Percentiles rank a stretch among this genome's conserved stretches.
phyloP scores from a whole-genome alignment of 2,113 vertebrate genomes.

The Todiramphus chloris region DNA sequence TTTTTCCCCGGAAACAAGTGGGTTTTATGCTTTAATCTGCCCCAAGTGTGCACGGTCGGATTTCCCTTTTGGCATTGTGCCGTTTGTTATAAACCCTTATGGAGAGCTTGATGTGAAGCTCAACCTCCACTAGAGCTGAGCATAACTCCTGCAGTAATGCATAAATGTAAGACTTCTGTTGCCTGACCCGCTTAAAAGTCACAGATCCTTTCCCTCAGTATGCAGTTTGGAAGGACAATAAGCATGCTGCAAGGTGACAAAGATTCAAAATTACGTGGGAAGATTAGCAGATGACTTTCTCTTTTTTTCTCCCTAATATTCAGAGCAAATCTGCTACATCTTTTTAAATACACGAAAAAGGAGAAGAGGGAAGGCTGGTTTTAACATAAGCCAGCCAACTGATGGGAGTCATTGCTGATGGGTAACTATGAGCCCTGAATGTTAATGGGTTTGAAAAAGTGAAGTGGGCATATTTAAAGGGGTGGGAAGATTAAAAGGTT shows the following conservation, averaged over 20 bases:
- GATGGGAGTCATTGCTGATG: not conserved
- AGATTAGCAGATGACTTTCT: not conserved
- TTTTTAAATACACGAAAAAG: not conserved
- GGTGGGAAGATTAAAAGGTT: constrained; percentile 33
- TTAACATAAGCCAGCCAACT: not conserved
- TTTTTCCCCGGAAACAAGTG: not conserved
- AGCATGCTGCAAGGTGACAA: not conserved
- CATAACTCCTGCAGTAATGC: not conserved
- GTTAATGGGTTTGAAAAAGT: not conserved
- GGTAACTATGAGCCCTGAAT: not conserved
- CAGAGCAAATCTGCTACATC: not conserved
- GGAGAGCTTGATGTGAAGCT: not conserved
- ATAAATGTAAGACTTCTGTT: not conserved
- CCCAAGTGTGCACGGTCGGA: not conserved
- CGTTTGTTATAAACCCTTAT: not conserved
- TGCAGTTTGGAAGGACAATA: not conserved
- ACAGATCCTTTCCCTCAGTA: not conserved
- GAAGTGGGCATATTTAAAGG: not conserved
- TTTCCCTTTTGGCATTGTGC: not conserved
- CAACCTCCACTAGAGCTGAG: not conserved
- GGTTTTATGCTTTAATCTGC: not conserved
- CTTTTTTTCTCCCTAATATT: not conserved
- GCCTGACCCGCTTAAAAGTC: not conserved
- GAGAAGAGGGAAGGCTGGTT: not conserved
- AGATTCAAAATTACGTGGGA: not conserved